These are phyloP conservation scores for Drosophila pandora DNA, from an alignment of 1,140 invertebrate species.

Conservation along the genomic window DNA sequence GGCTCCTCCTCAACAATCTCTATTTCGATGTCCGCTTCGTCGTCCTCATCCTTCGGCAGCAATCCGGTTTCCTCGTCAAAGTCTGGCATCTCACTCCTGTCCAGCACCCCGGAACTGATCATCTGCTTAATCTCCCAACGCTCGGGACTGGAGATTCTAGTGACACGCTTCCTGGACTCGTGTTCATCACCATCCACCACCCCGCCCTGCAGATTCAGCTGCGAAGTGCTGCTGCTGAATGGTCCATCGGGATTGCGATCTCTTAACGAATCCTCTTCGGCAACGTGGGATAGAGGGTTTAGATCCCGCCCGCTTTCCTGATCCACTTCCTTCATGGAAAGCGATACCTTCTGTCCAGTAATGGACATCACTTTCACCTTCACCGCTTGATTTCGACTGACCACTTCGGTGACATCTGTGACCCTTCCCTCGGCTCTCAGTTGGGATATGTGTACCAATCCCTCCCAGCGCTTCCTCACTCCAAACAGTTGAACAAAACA, in stretches of 20 bases:
- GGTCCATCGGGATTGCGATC: constrained; percentile 95
- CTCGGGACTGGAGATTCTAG: constrained; percentile 98
- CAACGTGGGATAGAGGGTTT: constrained; percentile 91
- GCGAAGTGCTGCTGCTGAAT: constrained; percentile 85
- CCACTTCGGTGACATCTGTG: constrained; percentile 97
- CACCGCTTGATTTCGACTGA: constrained; percentile 95
- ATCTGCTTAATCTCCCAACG: constrained; percentile 95
- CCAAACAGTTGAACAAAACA: constrained; percentile 99
- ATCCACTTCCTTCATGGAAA: constrained; percentile 99
- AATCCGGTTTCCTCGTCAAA: constrained; percentile 95
- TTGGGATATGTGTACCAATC: constrained; percentile 99
- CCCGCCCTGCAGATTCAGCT: constrained; percentile 87
- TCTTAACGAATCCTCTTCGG: constrained; percentile 86
- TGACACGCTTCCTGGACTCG: constrained; percentile 91
- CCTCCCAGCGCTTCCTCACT: constrained; percentile 94
- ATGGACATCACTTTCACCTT: constrained; percentile 96
- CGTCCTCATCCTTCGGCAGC: constrained; percentile 94
- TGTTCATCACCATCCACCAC: constrained; percentile 91
- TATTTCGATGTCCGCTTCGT: constrained; percentile 99
- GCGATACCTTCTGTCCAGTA: constrained; percentile 96
- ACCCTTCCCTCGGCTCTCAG: constrained; percentile 96
- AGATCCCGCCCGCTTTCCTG: constrained; percentile 97
- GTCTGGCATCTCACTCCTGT: constrained; percentile 95
- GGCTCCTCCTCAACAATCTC: constrained; percentile 99
- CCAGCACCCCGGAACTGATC: constrained; percentile 93